These are phyloP conservation scores for Spinus olivaceus DNA, from an alignment of 2,797 vertebrate genomes.

Conservation along the genomic window DNA sequence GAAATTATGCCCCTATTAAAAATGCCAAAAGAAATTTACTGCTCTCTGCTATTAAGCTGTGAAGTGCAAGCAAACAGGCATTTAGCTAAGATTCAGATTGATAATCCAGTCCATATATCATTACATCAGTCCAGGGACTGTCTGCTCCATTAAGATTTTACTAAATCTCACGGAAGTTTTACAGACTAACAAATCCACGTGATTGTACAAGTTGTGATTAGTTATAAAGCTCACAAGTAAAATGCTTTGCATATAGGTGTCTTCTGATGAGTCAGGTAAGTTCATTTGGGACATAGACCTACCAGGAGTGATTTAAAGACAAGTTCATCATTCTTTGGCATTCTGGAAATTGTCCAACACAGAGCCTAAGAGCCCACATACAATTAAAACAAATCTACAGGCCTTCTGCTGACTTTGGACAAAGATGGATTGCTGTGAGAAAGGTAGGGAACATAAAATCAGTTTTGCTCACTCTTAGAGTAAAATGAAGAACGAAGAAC, in stretches of 20 bases:
- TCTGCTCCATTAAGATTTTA: not conserved
- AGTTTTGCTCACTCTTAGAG: not conserved
- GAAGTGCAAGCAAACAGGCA: not conserved
- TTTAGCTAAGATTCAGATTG: not conserved
- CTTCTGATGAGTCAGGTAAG: not conserved
- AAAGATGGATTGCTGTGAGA: not conserved
- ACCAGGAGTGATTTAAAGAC: not conserved
- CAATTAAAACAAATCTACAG: not conserved
- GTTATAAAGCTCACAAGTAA: not conserved
- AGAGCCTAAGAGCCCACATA: not conserved
- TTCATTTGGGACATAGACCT: not conserved
- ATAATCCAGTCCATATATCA: not conserved
- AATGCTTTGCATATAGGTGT: not conserved
- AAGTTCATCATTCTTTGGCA: not conserved
- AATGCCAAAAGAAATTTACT: not conserved
- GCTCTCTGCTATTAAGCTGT: not conserved
- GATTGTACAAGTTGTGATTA: not conserved
- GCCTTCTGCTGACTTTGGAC: not conserved
- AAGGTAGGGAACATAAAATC: not conserved
- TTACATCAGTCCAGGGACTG: not conserved
- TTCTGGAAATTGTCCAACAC: not conserved
- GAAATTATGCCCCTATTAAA: not conserved
- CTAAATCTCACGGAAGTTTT: not conserved
- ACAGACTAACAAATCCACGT: not conserved
- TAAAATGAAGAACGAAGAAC: not conserved